Evolutionary conservation across 1,140 invertebrate species (phyloP), one percentile per base, ranked within the genome.

Genomic region (Pogonomyrmex barbatus): DNA sequence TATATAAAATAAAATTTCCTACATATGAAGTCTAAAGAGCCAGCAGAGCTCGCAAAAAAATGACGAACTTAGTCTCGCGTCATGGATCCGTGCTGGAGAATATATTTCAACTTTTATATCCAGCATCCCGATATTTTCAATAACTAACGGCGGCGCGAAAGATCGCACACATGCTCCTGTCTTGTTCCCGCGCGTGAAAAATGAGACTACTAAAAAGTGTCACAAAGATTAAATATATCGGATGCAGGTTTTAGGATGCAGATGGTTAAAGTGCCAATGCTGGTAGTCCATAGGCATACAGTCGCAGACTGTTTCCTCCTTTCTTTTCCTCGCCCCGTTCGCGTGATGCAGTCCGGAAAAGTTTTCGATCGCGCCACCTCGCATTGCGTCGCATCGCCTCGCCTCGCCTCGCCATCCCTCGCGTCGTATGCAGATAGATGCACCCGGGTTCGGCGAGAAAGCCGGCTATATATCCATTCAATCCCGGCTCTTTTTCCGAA

Each of bases 371-470:
- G 54, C 67, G 42, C 54, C 56, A 68, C 36, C 63, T 79, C 76
- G 76, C 60, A 45, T 67, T 39, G 45, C 45, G 36, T 58, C 73
- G 52, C 60, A 67, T 39, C 60, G 24, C 33, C 50, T 36, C 30
- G 42, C 17, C 33, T 33, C 73, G 17, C 70, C 39, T 63, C 52
- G 33, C 9, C 56, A 2, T 56, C 62, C 17, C 73, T 45, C 54
- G 36, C 73, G 76, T 78, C 60, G 78, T 65, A 71, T 56, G 65
- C 79, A 83, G 79, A 83, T 83, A 83, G 79, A 82, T 82, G 79
- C 79, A 75, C 75, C 24, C 73, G 58, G 58, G 82, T 58, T 85
- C 82, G 82, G 73, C 68, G 79, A 78, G 82, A 78, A 78, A 85
- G 73, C 82, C 47, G 50, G 60, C 36, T 85, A 85, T 78, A 83